These are phyloP conservation scores for Aquatica leii DNA, from an alignment of 2,888 invertebrate genomes.

Conservation along the genomic window DNA sequence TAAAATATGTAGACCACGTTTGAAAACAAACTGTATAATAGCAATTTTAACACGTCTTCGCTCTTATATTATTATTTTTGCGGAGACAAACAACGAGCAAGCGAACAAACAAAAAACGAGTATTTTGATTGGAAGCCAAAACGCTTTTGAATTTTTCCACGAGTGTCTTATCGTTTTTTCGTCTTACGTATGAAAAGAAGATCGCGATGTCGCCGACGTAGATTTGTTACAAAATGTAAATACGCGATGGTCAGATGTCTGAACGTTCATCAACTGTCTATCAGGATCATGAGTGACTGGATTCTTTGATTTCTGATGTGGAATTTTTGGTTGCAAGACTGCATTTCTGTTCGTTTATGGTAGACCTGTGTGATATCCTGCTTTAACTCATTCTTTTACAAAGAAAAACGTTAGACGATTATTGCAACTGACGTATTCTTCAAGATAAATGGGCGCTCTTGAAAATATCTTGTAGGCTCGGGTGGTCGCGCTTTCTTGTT, in stretches of 20 bases:
- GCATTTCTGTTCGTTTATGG: slow-evolving; percentile 29
- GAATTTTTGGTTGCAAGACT: slow-evolving; percentile 48
- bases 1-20: slow-evolving; percentile 51
- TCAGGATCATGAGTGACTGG: slow-evolving; percentile 57
- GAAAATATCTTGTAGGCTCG: slow-evolving; percentile 30
- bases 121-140: slow-evolving; percentile 45
- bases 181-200: neutral
- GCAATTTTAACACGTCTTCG: slow-evolving; percentile 55
- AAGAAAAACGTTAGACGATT: slow-evolving; percentile 20
- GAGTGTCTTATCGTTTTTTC: neutral
- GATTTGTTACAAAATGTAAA: slow-evolving; percentile 30
- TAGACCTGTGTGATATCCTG: slow-evolving; percentile 21
- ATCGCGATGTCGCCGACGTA: slow-evolving; percentile 19
- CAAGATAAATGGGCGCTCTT: slow-evolving; percentile 28
- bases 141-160: slow-evolving; percentile 15
- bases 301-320: slow-evolving; percentile 56
- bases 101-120: slow-evolving; percentile 39
- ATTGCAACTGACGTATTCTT: slow-evolving; percentile 21
- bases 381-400: slow-evolving; percentile 7
- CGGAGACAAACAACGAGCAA: neutral
- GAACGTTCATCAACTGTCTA: slow-evolving; percentile 58
- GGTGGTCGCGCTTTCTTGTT: slow-evolving; percentile 32
- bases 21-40: slow-evolving; percentile 54
- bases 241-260: slow-evolving; percentile 54
- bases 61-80: slow-evolving; percentile 50